phyloP scores from a whole-genome alignment of 1,140 invertebrate genomes.

The Phthorimaea operculella region DNA sequence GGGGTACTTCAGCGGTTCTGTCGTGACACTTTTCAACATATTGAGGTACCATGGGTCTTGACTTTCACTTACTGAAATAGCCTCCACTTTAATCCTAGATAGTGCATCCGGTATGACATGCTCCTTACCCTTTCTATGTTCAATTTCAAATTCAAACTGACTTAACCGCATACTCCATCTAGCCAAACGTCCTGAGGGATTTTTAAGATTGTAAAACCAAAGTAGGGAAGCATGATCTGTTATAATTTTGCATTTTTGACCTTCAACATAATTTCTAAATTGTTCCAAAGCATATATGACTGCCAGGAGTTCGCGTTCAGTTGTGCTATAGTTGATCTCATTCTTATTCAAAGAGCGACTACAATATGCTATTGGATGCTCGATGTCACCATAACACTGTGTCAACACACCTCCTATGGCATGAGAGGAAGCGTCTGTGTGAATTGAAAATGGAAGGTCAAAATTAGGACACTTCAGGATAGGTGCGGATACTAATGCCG shows the following conservation, averaged over 20 bases:
- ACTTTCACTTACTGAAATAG: neutral
- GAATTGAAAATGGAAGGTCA: neutral
- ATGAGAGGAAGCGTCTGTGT: neutral
- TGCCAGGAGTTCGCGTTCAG: neutral
- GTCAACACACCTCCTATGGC: neutral
- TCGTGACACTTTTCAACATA: neutral
- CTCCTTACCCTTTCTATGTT: constrained; percentile 19
- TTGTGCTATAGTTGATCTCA: neutral
- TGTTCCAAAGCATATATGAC: constrained; percentile 6
- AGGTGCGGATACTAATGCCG: constrained; percentile 1
- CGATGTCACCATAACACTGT: neutral
- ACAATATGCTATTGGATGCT: constrained; percentile 3
- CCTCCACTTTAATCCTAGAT: constrained; percentile 7
- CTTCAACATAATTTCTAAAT: constrained; percentile 31
- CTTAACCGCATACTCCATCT: constrained; percentile 42
- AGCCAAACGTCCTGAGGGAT: constrained; percentile 25
- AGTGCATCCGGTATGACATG: constrained; percentile 20
- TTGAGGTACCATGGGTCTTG: constrained; percentile 1
- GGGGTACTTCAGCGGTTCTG: neutral
- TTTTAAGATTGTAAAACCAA: constrained; percentile 20
- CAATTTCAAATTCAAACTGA: constrained; percentile 29
- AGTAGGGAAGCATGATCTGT: constrained; percentile 32
- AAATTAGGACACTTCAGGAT: constrained; percentile 5
- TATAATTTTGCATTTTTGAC: constrained; percentile 35
- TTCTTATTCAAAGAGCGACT: neutral